A percentile compares a stretch with the other conserved stretches of the same genome.
phyloP scores from a whole-genome alignment of 2,888 invertebrate genomes.

The Cyaniris semiargus region DNA sequence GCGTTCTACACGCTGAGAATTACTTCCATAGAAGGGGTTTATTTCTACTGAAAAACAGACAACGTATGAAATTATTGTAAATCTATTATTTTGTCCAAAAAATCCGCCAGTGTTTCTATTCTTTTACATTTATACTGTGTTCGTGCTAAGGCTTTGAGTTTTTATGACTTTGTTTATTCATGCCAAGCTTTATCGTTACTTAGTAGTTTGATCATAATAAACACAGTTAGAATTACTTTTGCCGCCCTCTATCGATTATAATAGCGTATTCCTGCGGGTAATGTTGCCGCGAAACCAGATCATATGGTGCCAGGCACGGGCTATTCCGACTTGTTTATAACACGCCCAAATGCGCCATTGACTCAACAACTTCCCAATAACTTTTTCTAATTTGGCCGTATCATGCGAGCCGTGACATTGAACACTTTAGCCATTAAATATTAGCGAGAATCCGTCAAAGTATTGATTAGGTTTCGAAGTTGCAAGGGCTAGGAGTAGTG shows the following conservation, averaged over 20 bases:
- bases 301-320: constrained; percentile 59
- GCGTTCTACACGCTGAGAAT: no score
- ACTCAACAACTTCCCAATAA: constrained; percentile 67
- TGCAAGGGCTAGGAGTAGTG: constrained; percentile 12
- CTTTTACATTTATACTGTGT: background rate
- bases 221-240: background rate
- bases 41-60: no score
- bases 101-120: background rate
- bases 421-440: constrained; percentile 52
- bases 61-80: no score
- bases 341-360: constrained; percentile 61
- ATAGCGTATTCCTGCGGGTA: constrained; percentile 64
- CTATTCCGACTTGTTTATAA: constrained; percentile 63
- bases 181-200: background rate
- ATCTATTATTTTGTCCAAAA: background rate
- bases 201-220: background rate
- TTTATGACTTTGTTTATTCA: background rate
- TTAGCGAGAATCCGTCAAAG: constrained; percentile 7
- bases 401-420: constrained; percentile 75
- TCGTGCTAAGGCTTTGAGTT: background rate
- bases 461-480: constrained; percentile 27
- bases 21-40: no score
- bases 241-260: constrained; percentile 62
- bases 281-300: constrained; percentile 52
- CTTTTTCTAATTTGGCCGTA: constrained; percentile 69